phyloP scores from a whole-genome alignment of 2,888 invertebrate species.

The Helicoverpa assulta region DNA sequence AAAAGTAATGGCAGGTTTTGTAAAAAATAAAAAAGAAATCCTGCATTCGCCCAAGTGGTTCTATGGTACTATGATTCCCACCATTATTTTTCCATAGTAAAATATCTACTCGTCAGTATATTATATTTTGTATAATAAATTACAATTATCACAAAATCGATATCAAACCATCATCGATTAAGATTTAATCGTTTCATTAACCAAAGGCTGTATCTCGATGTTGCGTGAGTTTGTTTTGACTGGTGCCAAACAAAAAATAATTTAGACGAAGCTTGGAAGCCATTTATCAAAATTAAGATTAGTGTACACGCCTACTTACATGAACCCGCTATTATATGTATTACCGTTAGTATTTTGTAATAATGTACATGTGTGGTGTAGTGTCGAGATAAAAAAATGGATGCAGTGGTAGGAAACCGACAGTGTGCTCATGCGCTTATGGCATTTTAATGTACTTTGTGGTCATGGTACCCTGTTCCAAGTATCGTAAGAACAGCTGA shows the following conservation, averaged over 20 bases:
- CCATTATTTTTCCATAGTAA: background rate
- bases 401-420: conserved; percentile 19
- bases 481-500: too few relatives aligned
- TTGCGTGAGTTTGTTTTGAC: conserved; percentile 43
- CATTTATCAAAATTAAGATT: conserved; percentile 81
- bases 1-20: background rate
- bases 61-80: background rate
- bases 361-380: background rate
- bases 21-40: background rate
- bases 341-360: conserved; percentile 71
- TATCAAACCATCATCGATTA: conserved; percentile 4
- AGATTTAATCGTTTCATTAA: conserved; percentile 36
- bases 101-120: background rate
- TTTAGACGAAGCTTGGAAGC: conserved; percentile 59
- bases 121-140: background rate
- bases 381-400: conserved; percentile 38
- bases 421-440: conserved; percentile 28
- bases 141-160: conserved; percentile 4
- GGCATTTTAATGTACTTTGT: conserved; percentile 47
- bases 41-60: background rate
- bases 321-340: conserved; percentile 55
- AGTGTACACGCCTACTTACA: conserved; percentile 69
- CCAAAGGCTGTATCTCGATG: conserved; percentile 18
- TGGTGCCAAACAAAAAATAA: conserved; percentile 38
- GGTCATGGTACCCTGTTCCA: conserved; percentile 21